A percentile compares a stretch with the other conserved stretches of the same genome.
phyloP scores from a whole-genome alignment of 2,797 vertebrate species.

The Syndactyla subalaris region DNA sequence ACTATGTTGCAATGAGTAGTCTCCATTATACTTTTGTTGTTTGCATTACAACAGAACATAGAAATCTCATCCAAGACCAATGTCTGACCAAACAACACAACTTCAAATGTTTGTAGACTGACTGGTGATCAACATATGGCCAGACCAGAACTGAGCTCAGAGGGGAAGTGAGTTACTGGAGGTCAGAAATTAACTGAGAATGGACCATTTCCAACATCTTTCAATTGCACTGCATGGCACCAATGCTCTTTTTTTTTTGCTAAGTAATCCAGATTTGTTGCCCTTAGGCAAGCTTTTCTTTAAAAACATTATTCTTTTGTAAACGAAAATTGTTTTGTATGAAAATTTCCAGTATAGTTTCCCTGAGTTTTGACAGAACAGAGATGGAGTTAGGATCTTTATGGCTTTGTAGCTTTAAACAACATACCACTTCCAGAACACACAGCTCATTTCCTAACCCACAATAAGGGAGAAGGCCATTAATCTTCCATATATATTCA shows the following conservation, averaged over 20 bases:
- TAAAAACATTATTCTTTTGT: neutral
- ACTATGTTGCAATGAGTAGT: slow-evolving; percentile 57
- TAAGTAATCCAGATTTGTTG: neutral
- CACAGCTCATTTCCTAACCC: slow-evolving; percentile 2
- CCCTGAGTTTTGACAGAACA: neutral
- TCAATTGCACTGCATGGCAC: neutral
- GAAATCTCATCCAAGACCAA: slow-evolving; percentile 36
- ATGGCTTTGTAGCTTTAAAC: slow-evolving; percentile 31
- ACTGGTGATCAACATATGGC: slow-evolving; percentile 38
- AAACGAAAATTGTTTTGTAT: neutral
- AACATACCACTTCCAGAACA: neutral
- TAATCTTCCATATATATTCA: neutral
- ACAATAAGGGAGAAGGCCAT: neutral
- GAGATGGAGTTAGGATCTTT: neutral
- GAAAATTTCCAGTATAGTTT: neutral
- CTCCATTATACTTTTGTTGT: slow-evolving; percentile 50
- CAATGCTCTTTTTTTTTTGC: neutral
- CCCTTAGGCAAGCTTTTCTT: neutral
- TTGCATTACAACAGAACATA: slow-evolving; percentile 57
- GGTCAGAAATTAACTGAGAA: slow-evolving; percentile 28
- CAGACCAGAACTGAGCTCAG: slow-evolving; percentile 13
- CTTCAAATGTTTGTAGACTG: slow-evolving; percentile 14
- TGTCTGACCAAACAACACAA: slow-evolving; percentile 20
- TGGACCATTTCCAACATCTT: neutral
- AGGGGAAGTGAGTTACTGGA: slow-evolving; percentile 25